These are phyloP conservation scores for Uromys caudimaculatus DNA, from an alignment of 2,797 vertebrate species.

Conservation along the genomic window DNA sequence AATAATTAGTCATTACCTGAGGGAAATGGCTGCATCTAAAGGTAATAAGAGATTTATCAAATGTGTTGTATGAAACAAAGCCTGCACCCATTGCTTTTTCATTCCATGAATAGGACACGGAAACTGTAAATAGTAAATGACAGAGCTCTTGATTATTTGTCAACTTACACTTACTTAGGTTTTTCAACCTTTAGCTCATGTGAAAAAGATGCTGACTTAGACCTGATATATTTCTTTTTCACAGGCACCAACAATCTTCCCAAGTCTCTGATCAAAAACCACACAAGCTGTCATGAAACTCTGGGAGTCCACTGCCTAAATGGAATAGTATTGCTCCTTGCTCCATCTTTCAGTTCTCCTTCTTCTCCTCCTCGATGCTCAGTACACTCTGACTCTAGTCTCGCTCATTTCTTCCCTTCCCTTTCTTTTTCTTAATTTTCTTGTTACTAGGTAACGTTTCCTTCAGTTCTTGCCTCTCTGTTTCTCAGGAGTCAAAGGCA, in stretches of 20 bases:
- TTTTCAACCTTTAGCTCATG: not conserved
- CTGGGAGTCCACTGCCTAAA: not conserved
- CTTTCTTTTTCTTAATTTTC: not conserved
- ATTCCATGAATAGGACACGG: not conserved
- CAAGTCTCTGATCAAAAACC: not conserved
- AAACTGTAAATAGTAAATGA: not conserved
- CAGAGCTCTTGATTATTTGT: not conserved
- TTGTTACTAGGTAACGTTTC: not conserved
- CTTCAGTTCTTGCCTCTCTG: not conserved
- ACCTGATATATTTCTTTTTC: not conserved
- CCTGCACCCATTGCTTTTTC: not conserved
- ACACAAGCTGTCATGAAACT: not conserved
- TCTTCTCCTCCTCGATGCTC: not conserved
- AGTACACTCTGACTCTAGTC: no score
- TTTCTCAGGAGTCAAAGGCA: not conserved
- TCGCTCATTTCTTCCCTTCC: accelerated
- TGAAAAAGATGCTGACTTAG: not conserved
- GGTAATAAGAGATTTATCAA: not conserved
- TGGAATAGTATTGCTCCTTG: accelerated
- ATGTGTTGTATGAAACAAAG: not conserved
- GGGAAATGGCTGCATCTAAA: not conserved
- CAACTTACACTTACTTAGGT: not conserved
- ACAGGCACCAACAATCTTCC: not conserved
- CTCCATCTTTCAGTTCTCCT: accelerated
- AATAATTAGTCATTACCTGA: not conserved